These are phyloP conservation scores for Pomatorhinus ruficollis DNA, from an alignment of 2,113 vertebrate species.

Conservation along the genomic window DNA sequence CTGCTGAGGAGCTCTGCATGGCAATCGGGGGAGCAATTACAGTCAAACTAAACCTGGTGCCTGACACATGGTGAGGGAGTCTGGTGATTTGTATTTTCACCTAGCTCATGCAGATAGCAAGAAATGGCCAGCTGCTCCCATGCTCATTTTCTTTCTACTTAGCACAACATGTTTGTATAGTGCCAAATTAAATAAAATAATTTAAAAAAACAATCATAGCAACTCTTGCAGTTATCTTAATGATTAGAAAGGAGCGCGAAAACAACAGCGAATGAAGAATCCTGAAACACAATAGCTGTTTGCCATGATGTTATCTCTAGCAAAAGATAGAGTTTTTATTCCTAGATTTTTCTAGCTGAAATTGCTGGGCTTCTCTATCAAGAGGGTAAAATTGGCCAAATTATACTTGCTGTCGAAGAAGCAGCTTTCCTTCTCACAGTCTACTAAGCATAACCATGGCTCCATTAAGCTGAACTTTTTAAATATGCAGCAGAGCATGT, in stretches of 20 bases:
- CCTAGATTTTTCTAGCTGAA: not conserved
- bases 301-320: not conserved
- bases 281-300: not conserved
- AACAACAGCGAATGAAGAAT: not conserved
- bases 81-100: slow-evolving; percentile 25
- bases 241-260: not conserved
- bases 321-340: not conserved
- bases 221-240: not conserved
- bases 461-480: not conserved
- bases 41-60: not conserved
- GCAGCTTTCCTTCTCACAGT: not conserved
- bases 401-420: not conserved
- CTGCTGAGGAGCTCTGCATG: not conserved
- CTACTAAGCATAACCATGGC: not conserved
- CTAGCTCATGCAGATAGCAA: not conserved
- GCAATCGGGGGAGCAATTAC: not conserved
- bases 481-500: not conserved
- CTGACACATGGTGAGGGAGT: not conserved
- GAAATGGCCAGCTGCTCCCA: not conserved
- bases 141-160: not conserved
- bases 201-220: not conserved
- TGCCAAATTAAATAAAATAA: not conserved
- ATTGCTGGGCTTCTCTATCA: not conserved
- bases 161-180: not conserved
- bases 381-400: not conserved